Conservation (phyloP, 2,888 invertebrate genomes). For the Ptychoptera albimana region DNA sequence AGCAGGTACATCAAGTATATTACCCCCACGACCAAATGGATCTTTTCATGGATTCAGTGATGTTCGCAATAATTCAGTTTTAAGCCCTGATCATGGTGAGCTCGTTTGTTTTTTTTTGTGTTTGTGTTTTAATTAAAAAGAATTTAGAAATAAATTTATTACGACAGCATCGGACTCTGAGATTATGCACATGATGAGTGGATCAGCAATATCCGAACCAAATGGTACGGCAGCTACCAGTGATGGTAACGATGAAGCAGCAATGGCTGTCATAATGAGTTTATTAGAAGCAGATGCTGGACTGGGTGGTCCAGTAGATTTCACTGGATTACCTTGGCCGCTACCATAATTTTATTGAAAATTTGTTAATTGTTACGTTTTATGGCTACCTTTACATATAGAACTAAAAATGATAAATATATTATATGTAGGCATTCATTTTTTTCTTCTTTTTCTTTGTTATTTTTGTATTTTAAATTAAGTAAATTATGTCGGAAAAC, state of each 20-base stretch:
- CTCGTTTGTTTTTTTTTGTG: not conserved
- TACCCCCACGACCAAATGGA: constrained; percentile 8
- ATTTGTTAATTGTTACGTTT: no score
- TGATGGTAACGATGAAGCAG: constrained; percentile 75
- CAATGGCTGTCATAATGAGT: constrained; percentile 87
- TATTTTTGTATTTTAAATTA: no score
- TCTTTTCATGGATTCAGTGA: constrained; percentile 12
- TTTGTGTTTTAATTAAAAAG: not conserved
- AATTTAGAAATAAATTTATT: not conserved
- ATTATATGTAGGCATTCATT: no score
- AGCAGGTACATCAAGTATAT: no score
- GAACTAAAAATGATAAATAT: no score
- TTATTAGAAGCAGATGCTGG: constrained; percentile 79
- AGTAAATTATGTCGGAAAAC: no score
- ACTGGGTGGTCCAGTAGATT: constrained; percentile 73
- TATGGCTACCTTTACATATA: no score
- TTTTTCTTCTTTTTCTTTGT: no score
- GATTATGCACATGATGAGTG: constrained; percentile 42
- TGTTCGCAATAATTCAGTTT: constrained; percentile 27
- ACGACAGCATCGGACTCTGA: constrained; percentile 29
- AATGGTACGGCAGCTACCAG: constrained; percentile 24
- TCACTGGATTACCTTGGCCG: constrained; percentile 66
- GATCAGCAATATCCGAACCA: constrained; percentile 12
- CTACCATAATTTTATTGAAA: constrained; percentile 9
- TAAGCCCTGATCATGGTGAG: constrained; percentile 16